Evolutionary conservation across 2,888 invertebrate genomes (phyloP).

Genomic region (Meloe dianella): DNA sequence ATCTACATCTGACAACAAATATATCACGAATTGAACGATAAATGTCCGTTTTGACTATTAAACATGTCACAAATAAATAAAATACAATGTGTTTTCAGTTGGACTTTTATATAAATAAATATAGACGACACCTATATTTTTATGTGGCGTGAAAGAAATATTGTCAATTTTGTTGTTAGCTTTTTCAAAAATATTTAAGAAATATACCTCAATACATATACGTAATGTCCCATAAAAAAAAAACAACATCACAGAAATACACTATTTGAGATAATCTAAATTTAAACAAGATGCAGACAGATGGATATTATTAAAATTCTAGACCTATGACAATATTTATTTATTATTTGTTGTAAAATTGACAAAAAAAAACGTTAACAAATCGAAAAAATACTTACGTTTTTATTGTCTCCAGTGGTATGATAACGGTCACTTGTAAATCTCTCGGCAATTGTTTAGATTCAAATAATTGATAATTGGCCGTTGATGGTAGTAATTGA

Average conservation of each 20-base stretch:
- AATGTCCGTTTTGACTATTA: neutral
- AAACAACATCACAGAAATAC: neutral
- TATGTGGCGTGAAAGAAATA: neutral
- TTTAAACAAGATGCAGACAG: neutral
- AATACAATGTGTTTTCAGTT: neutral
- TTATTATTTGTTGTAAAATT: neutral
- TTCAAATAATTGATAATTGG: conserved; percentile 3
- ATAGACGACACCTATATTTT: conserved; percentile 4
- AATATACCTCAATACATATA: neutral
- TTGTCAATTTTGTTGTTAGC: neutral
- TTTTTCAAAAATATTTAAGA: neutral
- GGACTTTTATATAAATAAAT: conserved; percentile 1
- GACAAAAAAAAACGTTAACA: neutral
- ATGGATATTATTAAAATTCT: neutral
- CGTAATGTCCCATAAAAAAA: neutral
- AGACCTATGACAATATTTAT: neutral
- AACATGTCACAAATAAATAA: conserved; percentile 4
- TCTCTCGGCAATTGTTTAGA: neutral
- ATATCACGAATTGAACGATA: neutral
- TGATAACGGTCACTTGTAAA: neutral
- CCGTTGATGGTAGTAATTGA: neutral
- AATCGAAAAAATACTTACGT: neutral
- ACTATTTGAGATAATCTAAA: neutral
- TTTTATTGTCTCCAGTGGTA: neutral
- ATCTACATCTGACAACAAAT: neutral